Percentiles rank a stretch among this genome's conserved stretches.
These are phyloP conservation scores for Bimastos eiseni DNA, from an alignment of 2,888 invertebrate genomes.

Conservation along the genomic window DNA sequence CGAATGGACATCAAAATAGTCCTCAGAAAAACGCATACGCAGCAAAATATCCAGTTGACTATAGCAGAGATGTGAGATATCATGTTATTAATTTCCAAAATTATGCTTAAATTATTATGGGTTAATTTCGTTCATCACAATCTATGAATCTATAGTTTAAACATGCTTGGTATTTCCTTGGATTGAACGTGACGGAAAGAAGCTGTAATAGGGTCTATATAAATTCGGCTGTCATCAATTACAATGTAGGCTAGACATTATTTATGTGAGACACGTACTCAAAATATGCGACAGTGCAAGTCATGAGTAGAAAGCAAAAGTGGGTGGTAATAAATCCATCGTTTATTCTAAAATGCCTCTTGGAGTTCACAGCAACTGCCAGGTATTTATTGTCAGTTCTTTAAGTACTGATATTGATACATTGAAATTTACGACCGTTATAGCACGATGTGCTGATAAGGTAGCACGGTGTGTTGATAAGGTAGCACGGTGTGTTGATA, in stretches of 20 bases:
- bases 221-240: background rate
- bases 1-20: background rate
- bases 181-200: background rate
- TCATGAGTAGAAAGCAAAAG: background rate
- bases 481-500: no score
- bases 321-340: no score
- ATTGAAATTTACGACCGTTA: no score
- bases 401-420: no score
- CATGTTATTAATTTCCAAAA: background rate
- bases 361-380: no score
- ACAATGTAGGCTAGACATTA: background rate
- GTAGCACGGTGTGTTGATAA: no score
- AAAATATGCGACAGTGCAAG: background rate
- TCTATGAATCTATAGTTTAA: background rate
- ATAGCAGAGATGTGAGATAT: conserved; percentile 7
- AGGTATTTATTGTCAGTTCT: no score
- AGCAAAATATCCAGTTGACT: background rate
- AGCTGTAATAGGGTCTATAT: background rate
- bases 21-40: background rate
- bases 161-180: background rate
- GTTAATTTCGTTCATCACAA: background rate
- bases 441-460: no score
- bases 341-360: background rate
- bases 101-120: background rate
- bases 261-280: no score